Evolutionary conservation across 2,797 vertebrate genomes (phyloP), one percentile per base, ranked within the genome.

Genomic region (Lithobates pipiens): DNA sequence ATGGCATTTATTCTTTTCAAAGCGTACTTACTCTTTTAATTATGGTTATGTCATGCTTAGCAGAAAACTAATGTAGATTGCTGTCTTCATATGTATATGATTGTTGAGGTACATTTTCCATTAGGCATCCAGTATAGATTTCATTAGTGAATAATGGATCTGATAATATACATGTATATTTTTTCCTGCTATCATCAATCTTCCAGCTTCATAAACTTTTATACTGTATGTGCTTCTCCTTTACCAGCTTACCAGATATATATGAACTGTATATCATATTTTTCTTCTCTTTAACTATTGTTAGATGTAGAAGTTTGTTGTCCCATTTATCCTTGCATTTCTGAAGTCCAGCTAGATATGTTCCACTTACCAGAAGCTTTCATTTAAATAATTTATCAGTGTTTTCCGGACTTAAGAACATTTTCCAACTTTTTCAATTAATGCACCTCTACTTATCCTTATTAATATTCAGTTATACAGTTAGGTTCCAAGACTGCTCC

Each of bases 391-490:
- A 76, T 84, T 70, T n/a, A 76, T 83, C 16, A 68, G 21, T 84
- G 32, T 77, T 54, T 65, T 44, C 39, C 44, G 65, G 23, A 77
- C 82, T 77, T 76, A 21, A 69, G 65, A 71, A 42, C 74, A 50
- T 15, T 50, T 83, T 42, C 71, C 44, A 76, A 75, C 72, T 65
- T 83, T 83, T 23, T 27, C 18, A 69, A 69, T 50, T 73, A 54
- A 69, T 76, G 39, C 73, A 69, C 21, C 27, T 83, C 50, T 39
- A 79, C 77, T 68, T 67, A 57, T 68, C 39, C 77, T 68, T 39
- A 79, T 79, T 44, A 79, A 79, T 79, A 79, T 79, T 79, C 23
- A 78, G 65, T 68, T 42, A 79, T 79, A 68, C 61, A 79, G 25
- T 29, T 57, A 54, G 10, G 27, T 67, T 67, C 13, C 65, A 67